These are phyloP conservation scores for Hipposideros larvatus DNA, from an alignment of 2,797 vertebrate genomes.

Conservation along the genomic window DNA sequence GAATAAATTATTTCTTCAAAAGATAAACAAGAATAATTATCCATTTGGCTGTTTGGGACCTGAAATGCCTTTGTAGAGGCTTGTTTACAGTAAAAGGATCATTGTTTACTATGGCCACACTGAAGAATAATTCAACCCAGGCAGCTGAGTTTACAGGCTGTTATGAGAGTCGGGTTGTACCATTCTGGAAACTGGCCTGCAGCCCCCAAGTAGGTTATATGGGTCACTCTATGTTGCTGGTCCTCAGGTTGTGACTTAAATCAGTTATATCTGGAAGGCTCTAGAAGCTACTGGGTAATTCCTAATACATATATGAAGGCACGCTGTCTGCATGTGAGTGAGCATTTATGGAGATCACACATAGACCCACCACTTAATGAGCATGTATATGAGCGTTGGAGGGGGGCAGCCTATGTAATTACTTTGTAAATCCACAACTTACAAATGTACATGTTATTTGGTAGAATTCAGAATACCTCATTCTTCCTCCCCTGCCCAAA, in stretches of 20 bases:
- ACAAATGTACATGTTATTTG: neutral
- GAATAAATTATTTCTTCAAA: constrained; percentile 29
- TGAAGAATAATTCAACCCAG: neutral
- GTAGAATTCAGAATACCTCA: neutral
- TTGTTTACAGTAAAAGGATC: neutral
- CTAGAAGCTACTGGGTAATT: constrained; percentile 30
- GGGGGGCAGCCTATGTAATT: neutral
- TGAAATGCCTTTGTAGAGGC: constrained; percentile 15
- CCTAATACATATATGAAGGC: neutral
- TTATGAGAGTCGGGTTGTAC: neutral
- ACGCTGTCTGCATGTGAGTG: neutral
- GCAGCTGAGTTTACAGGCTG: neutral
- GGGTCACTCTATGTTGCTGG: neutral
- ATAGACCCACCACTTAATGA: neutral
- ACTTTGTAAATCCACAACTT: constrained; percentile 29
- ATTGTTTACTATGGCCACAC: neutral
- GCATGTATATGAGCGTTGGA: neutral
- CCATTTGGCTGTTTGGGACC: neutral
- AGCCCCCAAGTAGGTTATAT: neutral
- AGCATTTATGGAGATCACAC: constrained; percentile 21
- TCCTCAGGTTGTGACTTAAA: neutral
- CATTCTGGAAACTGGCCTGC: neutral
- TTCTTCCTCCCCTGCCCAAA: neutral
- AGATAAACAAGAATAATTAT: constrained; percentile 27
- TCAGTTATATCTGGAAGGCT: constrained; percentile 34